A percentile compares a stretch with the other conserved stretches of the same genome.
These are phyloP conservation scores for Oligia latruncula DNA, from an alignment of 2,888 invertebrate species.

Conservation along the genomic window DNA sequence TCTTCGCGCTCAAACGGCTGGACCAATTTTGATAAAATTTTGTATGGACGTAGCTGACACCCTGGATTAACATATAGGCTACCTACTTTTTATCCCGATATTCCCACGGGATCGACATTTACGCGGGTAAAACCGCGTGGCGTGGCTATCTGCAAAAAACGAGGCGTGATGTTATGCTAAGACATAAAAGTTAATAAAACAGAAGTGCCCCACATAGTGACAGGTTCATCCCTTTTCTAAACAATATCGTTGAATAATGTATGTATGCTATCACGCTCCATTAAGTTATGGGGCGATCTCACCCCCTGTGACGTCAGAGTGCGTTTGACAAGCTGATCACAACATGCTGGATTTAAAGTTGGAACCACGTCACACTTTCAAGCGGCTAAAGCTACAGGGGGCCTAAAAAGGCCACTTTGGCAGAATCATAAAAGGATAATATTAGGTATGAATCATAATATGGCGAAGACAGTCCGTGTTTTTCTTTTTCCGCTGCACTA, in stretches of 20 bases:
- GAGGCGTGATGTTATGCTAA: background rate
- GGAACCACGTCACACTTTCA: background rate
- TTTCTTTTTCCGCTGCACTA: too few species aligned
- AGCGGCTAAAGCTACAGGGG: background rate
- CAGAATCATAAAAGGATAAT: too few species aligned
- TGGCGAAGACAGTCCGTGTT: too few species aligned
- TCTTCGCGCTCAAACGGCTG: too few species aligned
- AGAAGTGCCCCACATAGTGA: constrained; percentile 8
- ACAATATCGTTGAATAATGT: constrained; percentile 49
- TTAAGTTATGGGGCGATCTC: constrained; percentile 34
- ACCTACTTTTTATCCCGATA: too few species aligned
- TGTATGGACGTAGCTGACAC: too few species aligned
- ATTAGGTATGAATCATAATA: too few species aligned
- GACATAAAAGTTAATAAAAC: constrained; percentile 1
- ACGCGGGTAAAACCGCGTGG: too few species aligned
- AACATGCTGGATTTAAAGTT: constrained; percentile 6
- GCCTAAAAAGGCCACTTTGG: too few species aligned
- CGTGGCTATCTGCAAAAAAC: background rate
- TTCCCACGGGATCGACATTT: too few species aligned
- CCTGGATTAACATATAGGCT: too few species aligned
- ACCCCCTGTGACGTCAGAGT: constrained; percentile 25
- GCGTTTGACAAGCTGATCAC: constrained; percentile 22
- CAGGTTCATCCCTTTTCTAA: constrained; percentile 21
- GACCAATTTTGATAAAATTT: too few species aligned
- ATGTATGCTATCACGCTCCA: constrained; percentile 49